Base-by-base conservation (phyloP, 2,888 invertebrate species). In the Sisyra terminalis region DNA sequence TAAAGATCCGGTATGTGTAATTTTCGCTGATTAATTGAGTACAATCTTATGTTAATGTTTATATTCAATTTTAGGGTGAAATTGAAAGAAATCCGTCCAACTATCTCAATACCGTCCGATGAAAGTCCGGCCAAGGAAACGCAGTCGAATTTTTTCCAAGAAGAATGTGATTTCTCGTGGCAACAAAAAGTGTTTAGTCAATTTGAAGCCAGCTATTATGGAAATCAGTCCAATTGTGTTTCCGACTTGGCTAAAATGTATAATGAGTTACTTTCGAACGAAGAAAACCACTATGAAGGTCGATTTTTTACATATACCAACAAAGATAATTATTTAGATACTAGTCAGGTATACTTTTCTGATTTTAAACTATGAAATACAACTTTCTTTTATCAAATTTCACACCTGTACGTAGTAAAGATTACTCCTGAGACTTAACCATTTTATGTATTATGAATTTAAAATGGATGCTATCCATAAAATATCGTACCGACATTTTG, bases 111-210 rank as follows among this genome's bases (percentile, higher is more conserved):
- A 11, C 66, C 67, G 11, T 65, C 60, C 49, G 65, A 61, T 44
- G 62, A 65, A 48, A 61, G 64, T 39, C 64, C 59, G 42, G 29
- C 36, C 13, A 42, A 42, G 14, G 47, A 57, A 2, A 38, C 14
- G 6, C 51, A 55, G 13, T 48, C 45, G 46, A 15, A 50, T 49
- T 39, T 46, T 57, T 4, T 54, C 55, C 34, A 45, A 47, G 38
- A 46, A 57, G 18, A 55, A 57, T 40, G 35, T 6, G 53, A 48
- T 34, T 74, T 84, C 47, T 57, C 59, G 49, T 85, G 85, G 85
- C 84, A 85, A 56, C 70, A 82, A 53, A 85, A 84, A 61, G 57
- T 69, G 1, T 75, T 81, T 45, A 75, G 76, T 48, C 59, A 62
- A 7, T 62, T 61, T 50, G 82, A 84, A 56, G 53, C 69, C 8